Base-by-base conservation (phyloP, 1,140 invertebrate genomes). In the Bactericera cockerelli region DNA sequence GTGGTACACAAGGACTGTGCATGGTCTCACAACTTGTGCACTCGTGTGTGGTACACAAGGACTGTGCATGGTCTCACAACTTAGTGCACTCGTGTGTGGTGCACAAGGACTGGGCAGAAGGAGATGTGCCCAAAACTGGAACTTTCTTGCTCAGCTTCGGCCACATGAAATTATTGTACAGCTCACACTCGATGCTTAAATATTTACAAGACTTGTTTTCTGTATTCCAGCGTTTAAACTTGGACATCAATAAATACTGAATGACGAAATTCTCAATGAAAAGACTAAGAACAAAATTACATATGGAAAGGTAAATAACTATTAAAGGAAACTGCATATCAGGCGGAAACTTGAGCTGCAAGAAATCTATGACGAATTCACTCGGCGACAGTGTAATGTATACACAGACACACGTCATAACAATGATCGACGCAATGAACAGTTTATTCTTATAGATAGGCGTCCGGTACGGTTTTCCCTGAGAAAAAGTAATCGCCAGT, bases 391-490 rank as follows among this genome's bases (percentile, higher is more conserved):
- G 31, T 0, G 83, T 78, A 19, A 92, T 77, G 64, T 87, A 88
- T 0, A 77, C 59, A 58, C 83, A 83, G 19, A 86, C 57, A 1
- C 68, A 63, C 0, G 78, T 79, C 68, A 85, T 81, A 1, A 82
- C 22, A 13, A 84, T 26, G 6, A 91, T 68, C 24, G 82, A 80
- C 0, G 75, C 64, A 33, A 84, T 77, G 1, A 89, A 79, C 1
- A 78, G 71, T 59, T 70, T 74, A 68, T 96, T 97, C 0, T 85
- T 89, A 54, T 83, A 83, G 1, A 98, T 79, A 0, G 84, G 77
- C 67, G 83, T 82, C 25, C 94, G 76, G 67, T 93, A 96, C 0
- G 94, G 94, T 26, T 84, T 81, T 0, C 93, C 93, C 65, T 88
- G 86, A 0, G 89, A 92, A 70, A 93, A 98, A 6, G 89, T 82